Evolutionary conservation across 2,888 invertebrate genomes (phyloP), one percentile per base, ranked within the genome.

Genomic region (Neoaliturus tenellus): DNA sequence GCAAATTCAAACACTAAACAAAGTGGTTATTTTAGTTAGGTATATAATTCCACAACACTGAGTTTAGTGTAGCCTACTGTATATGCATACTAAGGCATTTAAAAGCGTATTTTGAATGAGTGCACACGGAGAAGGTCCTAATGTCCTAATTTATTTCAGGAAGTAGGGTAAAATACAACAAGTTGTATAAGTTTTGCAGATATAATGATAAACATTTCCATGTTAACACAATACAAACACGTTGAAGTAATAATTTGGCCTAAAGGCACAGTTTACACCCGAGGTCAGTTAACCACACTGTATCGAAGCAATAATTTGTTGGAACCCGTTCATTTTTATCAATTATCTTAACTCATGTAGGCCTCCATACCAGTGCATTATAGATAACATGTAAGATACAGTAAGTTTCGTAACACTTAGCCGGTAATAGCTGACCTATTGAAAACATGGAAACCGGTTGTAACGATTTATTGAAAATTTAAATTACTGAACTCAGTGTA

Each of bases 181-280:
- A n/a, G n/a, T n/a, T n/a, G n/a, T n/a, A n/a, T n/a, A n/a, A n/a
- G n/a, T n/a, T n/a, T n/a, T n/a, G n/a, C n/a, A n/a, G n/a, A n/a
- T n/a, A n/a, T n/a, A n/a, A n/a, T n/a, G n/a, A n/a, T n/a, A n/a
- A n/a, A 23, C 51, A 10, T 23, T 23, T 51, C 20, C 23, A 10
- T 51, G 51, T 23, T 51, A 51, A 51, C 51, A 23, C 23, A 51
- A 1, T 51, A 23, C 5, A 51, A 51, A 51, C 23, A 51, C 3
- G 12, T 23, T 4, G 14, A 12, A 44, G 12, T n/a, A n/a, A 39
- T 23, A 4, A 10, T 28, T 62, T 28, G 28, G 0, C 62, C 62
- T 62, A 62, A 62, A 62, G 62, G 62, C 62, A 62, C 62, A 62
- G 31, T 62, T 62, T 28, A 31, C 20, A 55, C 20, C 28, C 62